phyloP scores from a whole-genome alignment of 2,888 invertebrate species.

The Blomia tropicalis region DNA sequence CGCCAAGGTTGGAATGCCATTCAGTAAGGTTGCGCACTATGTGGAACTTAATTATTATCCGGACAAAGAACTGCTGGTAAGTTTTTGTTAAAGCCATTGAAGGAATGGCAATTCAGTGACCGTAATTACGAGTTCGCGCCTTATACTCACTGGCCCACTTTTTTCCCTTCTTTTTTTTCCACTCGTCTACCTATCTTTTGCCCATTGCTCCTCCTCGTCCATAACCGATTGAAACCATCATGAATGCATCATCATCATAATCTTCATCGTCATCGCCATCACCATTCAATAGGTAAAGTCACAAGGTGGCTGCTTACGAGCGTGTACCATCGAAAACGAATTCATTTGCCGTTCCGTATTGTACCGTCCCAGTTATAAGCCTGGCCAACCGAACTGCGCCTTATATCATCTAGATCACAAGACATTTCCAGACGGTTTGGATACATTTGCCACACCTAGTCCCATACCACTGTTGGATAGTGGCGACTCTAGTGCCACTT shows the following conservation, averaged over 20 bases:
- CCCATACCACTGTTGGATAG: constrained; percentile 78
- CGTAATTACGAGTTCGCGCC: constrained; percentile 9
- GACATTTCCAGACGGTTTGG: constrained; percentile 76
- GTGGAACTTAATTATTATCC: constrained; percentile 79
- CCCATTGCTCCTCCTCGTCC: background rate
- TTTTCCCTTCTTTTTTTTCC: background rate
- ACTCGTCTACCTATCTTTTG: background rate
- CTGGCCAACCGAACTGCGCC: constrained; percentile 64
- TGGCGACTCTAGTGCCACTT: constrained; percentile 71
- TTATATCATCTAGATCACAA: constrained; percentile 81
- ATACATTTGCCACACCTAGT: constrained; percentile 51
- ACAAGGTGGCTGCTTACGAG: constrained; percentile 68
- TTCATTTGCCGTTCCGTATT: constrained; percentile 73
- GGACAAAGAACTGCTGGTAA: constrained; percentile 72
- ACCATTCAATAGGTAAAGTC: constrained; percentile 49
- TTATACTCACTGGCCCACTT: background rate
- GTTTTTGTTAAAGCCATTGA: no score
- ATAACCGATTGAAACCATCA: background rate
- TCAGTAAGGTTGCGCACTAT: constrained; percentile 78
- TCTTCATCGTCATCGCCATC: no score
- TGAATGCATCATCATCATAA: background rate
- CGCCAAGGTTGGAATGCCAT: constrained; percentile 71
- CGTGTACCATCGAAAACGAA: constrained; percentile 80
- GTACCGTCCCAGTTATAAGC: constrained; percentile 31
- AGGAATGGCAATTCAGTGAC: background rate